Base-by-base conservation (phyloP, 2,113 vertebrate species). In the Chamaetylas fuelleborni region DNA sequence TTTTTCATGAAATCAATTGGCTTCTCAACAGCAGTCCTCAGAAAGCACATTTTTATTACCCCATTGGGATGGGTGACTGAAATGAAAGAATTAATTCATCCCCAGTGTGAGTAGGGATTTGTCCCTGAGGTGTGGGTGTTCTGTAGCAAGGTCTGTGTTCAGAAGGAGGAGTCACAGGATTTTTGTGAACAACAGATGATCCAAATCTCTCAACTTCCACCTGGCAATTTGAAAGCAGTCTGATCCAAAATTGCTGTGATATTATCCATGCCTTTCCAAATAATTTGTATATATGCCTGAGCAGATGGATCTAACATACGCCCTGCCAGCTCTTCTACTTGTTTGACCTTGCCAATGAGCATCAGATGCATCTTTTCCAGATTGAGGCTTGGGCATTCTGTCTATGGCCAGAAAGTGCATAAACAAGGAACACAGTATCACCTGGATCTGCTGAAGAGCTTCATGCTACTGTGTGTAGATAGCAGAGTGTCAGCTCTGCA, bases 271-370 rank as follows among this genome's bases (percentile, higher is more conserved):
- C 84, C 80, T 86, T 96, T 94, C 94, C 96, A 97, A 92, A 96
- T 94, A 84, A 93, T 95, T 95, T 96, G 85, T 96, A 20, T 88
- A 86, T 92, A 33, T 88, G 80, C 93, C 94, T 95, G 72, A 96
- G 82, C 96, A 96, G 95, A 97, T 96, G 95, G 94, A 93, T 94
- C 82, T 74, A 5, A 33, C 36, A 0, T 13, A 17, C 9, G 19
- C 65, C 67, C 69, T 94, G 94, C 93, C 94, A 96, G 76, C 76
- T 94, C 92, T 74, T 53, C 26, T 62, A 20, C 24, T 56, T 74
- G 34, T 72, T 64, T 95, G 92, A 94, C 93, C 95, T 96, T 97
- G 93, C 90, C 92, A 92, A 1, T n/a, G 88, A 97, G 64, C n/a
- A 0, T 71, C 88, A 88, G 66, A 58, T 81, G 6, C 61, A 61